Evolutionary conservation across 2,888 invertebrate genomes (phyloP).

Genomic region (Rutpela maculata): DNA sequence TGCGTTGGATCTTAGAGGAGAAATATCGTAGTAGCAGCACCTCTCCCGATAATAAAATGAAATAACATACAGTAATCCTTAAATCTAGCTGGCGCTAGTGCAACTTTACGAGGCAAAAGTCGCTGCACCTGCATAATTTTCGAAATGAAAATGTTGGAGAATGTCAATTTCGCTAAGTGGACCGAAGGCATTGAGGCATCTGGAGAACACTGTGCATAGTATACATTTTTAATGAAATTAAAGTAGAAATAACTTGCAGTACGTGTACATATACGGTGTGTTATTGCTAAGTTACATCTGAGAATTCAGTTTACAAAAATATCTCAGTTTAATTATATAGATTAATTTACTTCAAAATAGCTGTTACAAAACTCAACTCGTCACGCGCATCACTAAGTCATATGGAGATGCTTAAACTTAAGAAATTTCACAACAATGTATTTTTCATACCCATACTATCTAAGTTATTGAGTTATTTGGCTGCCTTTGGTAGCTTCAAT

Average conservation of each 20-base stretch:
- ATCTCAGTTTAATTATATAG: too few relatives aligned
- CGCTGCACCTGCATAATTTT: constrained; percentile 32
- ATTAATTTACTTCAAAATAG: too few relatives aligned
- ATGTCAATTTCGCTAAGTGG: constrained; percentile 11
- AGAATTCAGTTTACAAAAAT: too few relatives aligned
- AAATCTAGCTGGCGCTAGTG: constrained; percentile 14
- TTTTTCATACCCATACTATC: too few relatives aligned
- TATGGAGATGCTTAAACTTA: too few relatives aligned
- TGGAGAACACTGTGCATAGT: background rate
- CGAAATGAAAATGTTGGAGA: constrained; percentile 12
- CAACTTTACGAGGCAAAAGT: constrained; percentile 15
- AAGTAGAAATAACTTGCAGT: background rate
- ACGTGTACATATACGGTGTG: too few relatives aligned
- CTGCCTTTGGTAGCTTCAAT: too few relatives aligned
- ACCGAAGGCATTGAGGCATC: background rate
- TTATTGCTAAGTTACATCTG: too few relatives aligned
- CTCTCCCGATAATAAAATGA: constrained; percentile 44
- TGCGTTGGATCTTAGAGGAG: constrained; percentile 10
- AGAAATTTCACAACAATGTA: too few relatives aligned
- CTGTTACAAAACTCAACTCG: too few relatives aligned
- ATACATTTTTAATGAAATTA: background rate
- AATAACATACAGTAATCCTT: constrained; percentile 45
- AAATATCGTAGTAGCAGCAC: constrained; percentile 8
- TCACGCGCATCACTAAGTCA: too few relatives aligned
- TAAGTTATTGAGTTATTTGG: too few relatives aligned